Conservation (phyloP, 2,888 invertebrate species). For the Rosalia funebris region DNA sequence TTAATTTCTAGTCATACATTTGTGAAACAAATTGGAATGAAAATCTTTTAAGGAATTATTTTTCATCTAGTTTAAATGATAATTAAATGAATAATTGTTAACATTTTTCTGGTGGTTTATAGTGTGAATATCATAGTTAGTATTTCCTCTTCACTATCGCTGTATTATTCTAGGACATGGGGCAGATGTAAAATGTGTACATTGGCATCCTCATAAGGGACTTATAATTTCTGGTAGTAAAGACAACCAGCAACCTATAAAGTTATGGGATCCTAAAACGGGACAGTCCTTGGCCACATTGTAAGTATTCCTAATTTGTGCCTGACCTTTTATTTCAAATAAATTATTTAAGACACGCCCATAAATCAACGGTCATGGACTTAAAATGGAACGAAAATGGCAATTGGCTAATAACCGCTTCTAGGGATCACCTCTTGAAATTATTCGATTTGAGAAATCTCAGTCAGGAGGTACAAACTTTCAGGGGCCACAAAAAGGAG, state of each 20-base stretch:
- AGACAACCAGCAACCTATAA: conserved; percentile 99
- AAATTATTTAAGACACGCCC: conserved; percentile 80
- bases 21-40: no score
- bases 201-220: conserved; percentile 99
- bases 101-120: no score
- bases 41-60: no score
- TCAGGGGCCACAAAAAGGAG: conserved; percentile 99
- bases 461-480: conserved; percentile 94
- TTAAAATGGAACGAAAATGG: conserved; percentile 99
- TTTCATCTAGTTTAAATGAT: no score
- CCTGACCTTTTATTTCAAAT: not conserved
- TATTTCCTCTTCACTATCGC: no score
- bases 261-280: conserved; percentile 98
- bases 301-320: conserved; percentile 65
- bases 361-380: conserved; percentile 99
- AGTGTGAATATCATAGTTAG: no score
- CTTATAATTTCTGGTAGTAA: conserved; percentile 98
- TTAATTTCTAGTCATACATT: no score
- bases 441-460: conserved; percentile 97
- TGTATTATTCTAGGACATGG: conserved; percentile 88
- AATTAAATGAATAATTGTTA: no score
- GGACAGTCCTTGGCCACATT: conserved; percentile 95
- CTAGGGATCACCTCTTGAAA: conserved; percentile 95
- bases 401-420: conserved; percentile 99
- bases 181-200: conserved; percentile 98